Evolutionary conservation across 2,113 vertebrate species (phyloP).

Genomic region (Rhynchopsitta pachyrhyncha): DNA sequence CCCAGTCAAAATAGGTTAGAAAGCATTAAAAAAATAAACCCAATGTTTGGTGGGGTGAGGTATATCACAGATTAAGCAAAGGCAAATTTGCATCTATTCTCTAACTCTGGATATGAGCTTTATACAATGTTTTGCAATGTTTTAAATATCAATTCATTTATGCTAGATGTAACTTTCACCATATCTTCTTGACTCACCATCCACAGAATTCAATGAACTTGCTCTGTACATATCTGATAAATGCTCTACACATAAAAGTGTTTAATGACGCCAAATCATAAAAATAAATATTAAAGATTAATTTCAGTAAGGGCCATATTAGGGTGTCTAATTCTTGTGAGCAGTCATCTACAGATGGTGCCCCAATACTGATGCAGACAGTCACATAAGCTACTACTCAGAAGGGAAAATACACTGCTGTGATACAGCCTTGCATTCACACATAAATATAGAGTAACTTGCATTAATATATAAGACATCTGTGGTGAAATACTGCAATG

Average conservation of each 20-base stretch:
- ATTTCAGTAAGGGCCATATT: background rate
- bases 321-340: background rate
- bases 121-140: background rate
- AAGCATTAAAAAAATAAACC: background rate
- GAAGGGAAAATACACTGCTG: background rate
- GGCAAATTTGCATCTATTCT: background rate
- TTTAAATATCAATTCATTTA: background rate
- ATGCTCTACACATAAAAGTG: background rate
- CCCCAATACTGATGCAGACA: background rate
- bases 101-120: background rate
- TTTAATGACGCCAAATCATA: background rate
- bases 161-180: background rate
- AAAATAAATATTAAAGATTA: background rate
- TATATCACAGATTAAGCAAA: background rate
- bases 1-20: background rate
- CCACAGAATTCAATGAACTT: background rate
- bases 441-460: background rate
- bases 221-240: background rate
- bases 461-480: background rate
- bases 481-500: background rate
- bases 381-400: background rate
- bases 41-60: background rate
- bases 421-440: background rate
- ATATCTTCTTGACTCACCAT: background rate
- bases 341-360: background rate